Percentiles rank a stretch among this genome's conserved stretches.
phyloP scores from a whole-genome alignment of 2,797 vertebrate genomes.

The Hydrophis major region DNA sequence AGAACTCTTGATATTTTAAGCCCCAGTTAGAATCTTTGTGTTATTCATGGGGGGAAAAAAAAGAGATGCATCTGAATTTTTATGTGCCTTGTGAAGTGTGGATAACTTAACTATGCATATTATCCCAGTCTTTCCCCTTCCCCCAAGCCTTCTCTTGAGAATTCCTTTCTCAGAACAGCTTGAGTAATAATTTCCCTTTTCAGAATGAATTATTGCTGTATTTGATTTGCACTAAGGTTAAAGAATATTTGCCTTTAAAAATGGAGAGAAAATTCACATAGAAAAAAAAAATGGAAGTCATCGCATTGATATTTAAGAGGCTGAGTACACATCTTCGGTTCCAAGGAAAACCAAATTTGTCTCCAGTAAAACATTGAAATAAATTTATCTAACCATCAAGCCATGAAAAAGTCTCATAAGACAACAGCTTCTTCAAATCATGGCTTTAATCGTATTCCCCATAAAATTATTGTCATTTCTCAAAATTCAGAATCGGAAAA shows the following conservation, averaged over 20 bases:
- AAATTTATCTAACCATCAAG: neutral
- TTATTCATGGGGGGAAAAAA: conserved; percentile 5
- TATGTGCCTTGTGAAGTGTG: conserved; percentile 24
- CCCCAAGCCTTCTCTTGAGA: neutral
- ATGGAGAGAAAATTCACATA: neutral
- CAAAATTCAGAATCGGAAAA: neutral
- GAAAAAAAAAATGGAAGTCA: neutral
- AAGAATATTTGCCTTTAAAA: neutral
- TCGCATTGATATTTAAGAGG: neutral
- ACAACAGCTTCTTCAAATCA: neutral
- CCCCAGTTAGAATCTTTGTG: conserved; percentile 17
- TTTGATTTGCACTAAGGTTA: conserved; percentile 5
- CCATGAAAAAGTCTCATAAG: neutral
- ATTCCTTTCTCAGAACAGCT: conserved; percentile 2
- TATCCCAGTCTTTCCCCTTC: neutral
- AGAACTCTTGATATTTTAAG: conserved; percentile 8
- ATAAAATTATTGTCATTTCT: neutral
- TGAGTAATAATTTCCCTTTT: conserved; percentile 15
- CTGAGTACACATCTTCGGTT: neutral
- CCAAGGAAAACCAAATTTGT: neutral
- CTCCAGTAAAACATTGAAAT: neutral
- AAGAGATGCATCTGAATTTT: conserved; percentile 13
- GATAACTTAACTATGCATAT: neutral
- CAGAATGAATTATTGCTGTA: conserved; percentile 7
- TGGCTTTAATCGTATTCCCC: neutral